phyloP scores from a whole-genome alignment of 2,113 vertebrate species.

The Tyrannus savana region DNA sequence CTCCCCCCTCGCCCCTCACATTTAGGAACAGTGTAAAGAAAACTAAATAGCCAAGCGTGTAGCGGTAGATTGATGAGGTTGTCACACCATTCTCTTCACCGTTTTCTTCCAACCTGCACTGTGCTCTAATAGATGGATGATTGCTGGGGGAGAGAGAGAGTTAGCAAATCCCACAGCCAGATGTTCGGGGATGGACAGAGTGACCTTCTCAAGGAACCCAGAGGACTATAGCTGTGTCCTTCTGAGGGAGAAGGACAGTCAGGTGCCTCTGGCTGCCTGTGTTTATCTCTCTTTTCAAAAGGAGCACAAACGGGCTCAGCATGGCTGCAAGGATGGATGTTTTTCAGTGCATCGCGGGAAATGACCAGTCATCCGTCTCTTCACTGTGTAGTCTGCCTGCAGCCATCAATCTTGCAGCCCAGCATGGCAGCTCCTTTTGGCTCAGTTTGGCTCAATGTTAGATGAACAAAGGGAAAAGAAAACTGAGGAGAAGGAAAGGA shows the following conservation, averaged over 20 bases:
- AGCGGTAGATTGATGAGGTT: slow-evolving; percentile 79
- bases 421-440: slow-evolving; percentile 60
- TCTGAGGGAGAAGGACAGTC: slow-evolving; percentile 57
- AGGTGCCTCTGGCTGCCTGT: slow-evolving; percentile 63
- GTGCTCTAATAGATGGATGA: slow-evolving; percentile 69
- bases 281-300: slow-evolving; percentile 72
- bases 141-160: slow-evolving; percentile 44
- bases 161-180: slow-evolving; percentile 70
- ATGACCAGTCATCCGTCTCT: slow-evolving; percentile 83
- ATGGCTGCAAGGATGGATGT: slow-evolving; percentile 76
- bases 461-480: slow-evolving; percentile 60
- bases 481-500: slow-evolving; percentile 1
- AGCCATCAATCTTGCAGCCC: slow-evolving; percentile 79
- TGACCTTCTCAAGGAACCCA: slow-evolving; percentile 61
- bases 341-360: slow-evolving; percentile 76
- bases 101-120: slow-evolving; percentile 50
- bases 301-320: slow-evolving; percentile 69
- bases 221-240: slow-evolving; percentile 67
- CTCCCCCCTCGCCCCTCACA: neutral
- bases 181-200: slow-evolving; percentile 73
- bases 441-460: slow-evolving; percentile 59
- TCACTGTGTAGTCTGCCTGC: slow-evolving; percentile 73
- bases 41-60: slow-evolving; percentile 65
- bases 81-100: slow-evolving; percentile 67
- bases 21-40: slow-evolving; percentile 58